Percentiles rank a stretch among this genome's conserved stretches.
Conservation (phyloP, 1,140 invertebrate genomes). For the Copidosoma floridanum region DNA sequence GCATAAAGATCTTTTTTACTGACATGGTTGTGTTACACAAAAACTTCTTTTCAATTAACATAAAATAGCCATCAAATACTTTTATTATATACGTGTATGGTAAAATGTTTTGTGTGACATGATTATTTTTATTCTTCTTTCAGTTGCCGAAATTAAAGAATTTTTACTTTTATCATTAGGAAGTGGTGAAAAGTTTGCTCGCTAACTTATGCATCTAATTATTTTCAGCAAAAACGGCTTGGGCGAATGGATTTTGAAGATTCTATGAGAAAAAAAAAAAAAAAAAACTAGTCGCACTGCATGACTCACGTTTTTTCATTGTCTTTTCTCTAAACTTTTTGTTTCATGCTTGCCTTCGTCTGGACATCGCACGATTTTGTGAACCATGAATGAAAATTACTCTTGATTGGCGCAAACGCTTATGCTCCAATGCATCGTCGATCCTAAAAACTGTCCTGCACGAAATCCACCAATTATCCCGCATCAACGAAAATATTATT, state of each 20-base stretch:
- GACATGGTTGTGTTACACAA: not conserved
- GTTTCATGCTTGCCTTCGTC: slow-evolving; percentile 57
- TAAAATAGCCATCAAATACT: no score
- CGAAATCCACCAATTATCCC: slow-evolving; percentile 16
- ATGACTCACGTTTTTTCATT: slow-evolving; percentile 52
- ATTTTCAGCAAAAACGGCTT: slow-evolving; percentile 8
- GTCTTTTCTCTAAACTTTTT: slow-evolving; percentile 55
- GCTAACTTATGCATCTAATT: slow-evolving; percentile 9
- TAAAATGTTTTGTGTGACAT: no score
- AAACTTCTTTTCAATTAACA: not conserved
- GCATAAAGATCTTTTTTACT: not conserved
- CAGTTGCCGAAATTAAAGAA: no score
- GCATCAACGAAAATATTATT: slow-evolving; percentile 15
- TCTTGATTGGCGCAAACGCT: slow-evolving; percentile 24
- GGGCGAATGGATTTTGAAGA: slow-evolving; percentile 13
- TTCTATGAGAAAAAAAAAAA: no score
- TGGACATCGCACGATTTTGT: slow-evolving; percentile 51
- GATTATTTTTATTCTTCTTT: no score
- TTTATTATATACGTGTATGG: no score
- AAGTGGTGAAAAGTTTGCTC: no score
- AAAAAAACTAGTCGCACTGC: slow-evolving; percentile 35
- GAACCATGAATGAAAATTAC: slow-evolving; percentile 25
- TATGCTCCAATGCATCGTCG: slow-evolving; percentile 10
- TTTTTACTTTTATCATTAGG: no score
- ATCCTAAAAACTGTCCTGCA: slow-evolving; percentile 17